Evolutionary conservation across 1,140 invertebrate genomes (phyloP), one percentile per base, ranked within the genome.

Genomic region (Rhyacophila brunnea): DNA sequence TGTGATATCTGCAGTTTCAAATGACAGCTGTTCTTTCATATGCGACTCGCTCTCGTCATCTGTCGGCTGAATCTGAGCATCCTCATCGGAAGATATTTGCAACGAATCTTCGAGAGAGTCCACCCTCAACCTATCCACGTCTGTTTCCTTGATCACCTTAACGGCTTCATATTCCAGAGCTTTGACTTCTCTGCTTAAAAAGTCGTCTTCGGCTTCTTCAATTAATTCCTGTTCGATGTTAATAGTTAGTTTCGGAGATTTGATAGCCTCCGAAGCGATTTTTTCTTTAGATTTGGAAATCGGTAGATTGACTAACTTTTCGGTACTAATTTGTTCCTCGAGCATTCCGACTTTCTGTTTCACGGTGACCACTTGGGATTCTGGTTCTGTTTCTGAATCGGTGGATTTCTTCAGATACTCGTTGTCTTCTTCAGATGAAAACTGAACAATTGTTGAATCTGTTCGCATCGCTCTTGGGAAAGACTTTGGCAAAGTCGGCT

Each of bases 331-430:
- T 54, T 60, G 47, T 53, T 53, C 62, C 15, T 64, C 58, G 7
- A 64, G 11, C 11, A 60, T 34, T 11, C 53, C 62, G 9, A 60
- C 48, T 49, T 65, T 54, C 19, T 65, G 63, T 34, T 65, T 65
- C 7, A 65, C 58, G 14, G 58, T 58, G 23, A 74, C 73, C 17
- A 73, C 75, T 68, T 80, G 74, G n/a, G 77, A 74, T 65, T 78
- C 76, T 57, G 77, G 74, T 70, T 80, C 78, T 19, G 78, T 80
- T 69, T 80, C 77, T 11, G 77, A 80, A 60, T 78, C 76, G 5
- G 75, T 80, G n/a, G 77, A 80, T 68, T 80, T 80, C 46, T 80
- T 80, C n/a, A 78, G 66, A 53, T 76, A 79, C 59, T 80, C 77
- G 54, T 71, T 80, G 46, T 80, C 77, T 72, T 80, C 77, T 66